These are phyloP conservation scores for Trichacis sp. DNA, from an alignment of 2,888 invertebrate species.

Conservation along the genomic window DNA sequence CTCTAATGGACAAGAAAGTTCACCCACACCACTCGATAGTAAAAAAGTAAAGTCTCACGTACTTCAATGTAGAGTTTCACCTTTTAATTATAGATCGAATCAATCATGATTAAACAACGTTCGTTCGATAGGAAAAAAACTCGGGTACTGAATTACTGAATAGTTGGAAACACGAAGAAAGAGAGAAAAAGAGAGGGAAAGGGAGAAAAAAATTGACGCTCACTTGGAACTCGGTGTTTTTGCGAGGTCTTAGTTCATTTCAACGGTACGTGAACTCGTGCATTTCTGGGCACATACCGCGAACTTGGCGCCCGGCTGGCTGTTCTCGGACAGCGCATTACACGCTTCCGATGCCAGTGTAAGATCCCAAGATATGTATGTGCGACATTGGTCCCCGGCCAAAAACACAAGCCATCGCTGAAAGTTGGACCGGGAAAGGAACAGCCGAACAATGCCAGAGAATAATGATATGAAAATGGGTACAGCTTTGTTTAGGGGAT, in stretches of 20 bases:
- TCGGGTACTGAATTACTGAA: neutral
- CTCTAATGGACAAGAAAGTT: too few relatives aligned
- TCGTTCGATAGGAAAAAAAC: neutral
- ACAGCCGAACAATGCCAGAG: slow-evolving; percentile 9
- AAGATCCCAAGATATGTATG: slow-evolving; percentile 21
- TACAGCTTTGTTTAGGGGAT: neutral
- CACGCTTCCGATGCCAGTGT: slow-evolving; percentile 38
- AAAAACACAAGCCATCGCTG: slow-evolving; percentile 38
- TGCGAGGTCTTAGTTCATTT: neutral
- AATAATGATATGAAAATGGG: neutral
- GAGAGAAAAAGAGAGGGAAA: too few relatives aligned
- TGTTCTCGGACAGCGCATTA: slow-evolving; percentile 37
- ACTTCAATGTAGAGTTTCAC: neutral
- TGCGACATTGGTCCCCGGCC: slow-evolving; percentile 34
- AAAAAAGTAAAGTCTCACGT: too few relatives aligned
- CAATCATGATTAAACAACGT: neutral
- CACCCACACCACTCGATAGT: too few relatives aligned
- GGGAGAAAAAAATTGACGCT: neutral
- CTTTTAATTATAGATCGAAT: neutral
- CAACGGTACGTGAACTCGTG: neutral
- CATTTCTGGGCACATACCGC: slow-evolving; percentile 19
- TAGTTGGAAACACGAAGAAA: neutral
- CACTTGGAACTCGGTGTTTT: neutral
- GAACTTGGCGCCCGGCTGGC: slow-evolving; percentile 42
- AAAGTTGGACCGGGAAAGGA: slow-evolving; percentile 19